Conservation (phyloP, 2,888 invertebrate species). For the Amphipyra berbera region DNA sequence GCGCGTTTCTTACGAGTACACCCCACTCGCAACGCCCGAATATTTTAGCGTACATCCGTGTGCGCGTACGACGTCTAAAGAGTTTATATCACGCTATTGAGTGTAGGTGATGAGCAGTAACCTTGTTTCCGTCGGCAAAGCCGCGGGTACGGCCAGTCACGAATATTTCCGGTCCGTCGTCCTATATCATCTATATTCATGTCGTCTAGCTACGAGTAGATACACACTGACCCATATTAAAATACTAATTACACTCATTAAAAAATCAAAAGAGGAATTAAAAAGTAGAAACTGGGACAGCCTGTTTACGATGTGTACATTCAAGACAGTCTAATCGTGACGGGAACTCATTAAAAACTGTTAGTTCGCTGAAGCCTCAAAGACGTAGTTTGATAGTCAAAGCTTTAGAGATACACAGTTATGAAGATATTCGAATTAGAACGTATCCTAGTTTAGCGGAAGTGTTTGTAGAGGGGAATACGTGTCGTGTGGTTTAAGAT, state of each 20-base stretch:
- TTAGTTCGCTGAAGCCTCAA: constrained; percentile 52
- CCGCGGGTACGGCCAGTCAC: no score
- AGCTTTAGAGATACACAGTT: constrained; percentile 23
- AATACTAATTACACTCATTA: constrained; percentile 24
- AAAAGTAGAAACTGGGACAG: constrained; percentile 25
- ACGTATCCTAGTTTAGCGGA: constrained; percentile 21
- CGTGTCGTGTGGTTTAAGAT: not conserved
- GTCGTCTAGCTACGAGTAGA: no score
- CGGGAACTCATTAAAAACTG: constrained; percentile 59
- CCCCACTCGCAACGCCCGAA: no score
- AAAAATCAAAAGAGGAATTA: constrained; percentile 10
- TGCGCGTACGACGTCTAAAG: no score
- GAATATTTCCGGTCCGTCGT: no score
- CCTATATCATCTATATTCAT: no score
- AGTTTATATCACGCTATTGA: no score
- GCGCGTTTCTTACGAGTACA: no score
- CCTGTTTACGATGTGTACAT: constrained; percentile 23
- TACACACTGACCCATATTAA: constrained; percentile 11
- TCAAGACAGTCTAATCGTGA: constrained; percentile 48
- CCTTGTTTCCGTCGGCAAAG: no score
- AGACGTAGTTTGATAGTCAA: constrained; percentile 32
- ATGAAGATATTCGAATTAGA: constrained; percentile 42
- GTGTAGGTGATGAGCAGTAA: no score
- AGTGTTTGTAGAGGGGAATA: not conserved
- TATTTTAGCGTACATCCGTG: no score